Conservation (phyloP, 2,797 vertebrate species). For the Chromis chromis region DNA sequence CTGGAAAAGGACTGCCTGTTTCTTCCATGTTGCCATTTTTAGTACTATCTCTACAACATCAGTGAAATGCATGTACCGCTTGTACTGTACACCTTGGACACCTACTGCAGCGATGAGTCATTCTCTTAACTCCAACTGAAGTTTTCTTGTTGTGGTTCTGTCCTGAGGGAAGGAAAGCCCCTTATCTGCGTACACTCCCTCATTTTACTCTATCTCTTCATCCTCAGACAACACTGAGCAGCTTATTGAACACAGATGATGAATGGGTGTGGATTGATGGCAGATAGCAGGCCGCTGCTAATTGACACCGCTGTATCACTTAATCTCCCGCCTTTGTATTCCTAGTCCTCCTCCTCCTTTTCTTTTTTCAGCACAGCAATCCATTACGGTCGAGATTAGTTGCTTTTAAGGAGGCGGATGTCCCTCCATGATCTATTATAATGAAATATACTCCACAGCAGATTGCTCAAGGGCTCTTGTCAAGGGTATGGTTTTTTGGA, state of each 20-base stretch:
- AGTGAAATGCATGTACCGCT: neutral
- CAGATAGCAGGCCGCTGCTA: slow-evolving; percentile 63
- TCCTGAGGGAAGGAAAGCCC: slow-evolving; percentile 25
- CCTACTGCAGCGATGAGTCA: slow-evolving; percentile 26
- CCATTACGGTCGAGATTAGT: slow-evolving; percentile 64
- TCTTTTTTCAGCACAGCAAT: slow-evolving; percentile 47
- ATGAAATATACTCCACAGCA: slow-evolving; percentile 59
- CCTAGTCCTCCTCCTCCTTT: slow-evolving; percentile 35
- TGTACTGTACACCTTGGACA: slow-evolving; percentile 2
- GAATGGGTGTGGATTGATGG: slow-evolving; percentile 72
- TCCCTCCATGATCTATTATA: slow-evolving; percentile 48
- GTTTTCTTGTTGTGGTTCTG: slow-evolving; percentile 34
- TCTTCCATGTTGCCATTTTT: neutral
- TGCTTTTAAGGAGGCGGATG: slow-evolving; percentile 43
- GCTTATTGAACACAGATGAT: slow-evolving; percentile 73
- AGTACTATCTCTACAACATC: neutral
- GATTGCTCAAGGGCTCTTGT: slow-evolving; percentile 42
- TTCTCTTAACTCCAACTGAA: slow-evolving; percentile 30
- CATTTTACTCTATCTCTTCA: slow-evolving; percentile 44
- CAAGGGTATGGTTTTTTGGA: slow-evolving; percentile 45
- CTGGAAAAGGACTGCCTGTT: neutral
- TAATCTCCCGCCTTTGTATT: slow-evolving; percentile 66
- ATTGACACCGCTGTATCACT: slow-evolving; percentile 73
- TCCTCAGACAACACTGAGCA: slow-evolving; percentile 53
- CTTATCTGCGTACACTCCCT: slow-evolving; percentile 42